Evolutionary conservation across 2,113 vertebrate species (phyloP).

Genomic region (Phylloscopus trochiloides): DNA sequence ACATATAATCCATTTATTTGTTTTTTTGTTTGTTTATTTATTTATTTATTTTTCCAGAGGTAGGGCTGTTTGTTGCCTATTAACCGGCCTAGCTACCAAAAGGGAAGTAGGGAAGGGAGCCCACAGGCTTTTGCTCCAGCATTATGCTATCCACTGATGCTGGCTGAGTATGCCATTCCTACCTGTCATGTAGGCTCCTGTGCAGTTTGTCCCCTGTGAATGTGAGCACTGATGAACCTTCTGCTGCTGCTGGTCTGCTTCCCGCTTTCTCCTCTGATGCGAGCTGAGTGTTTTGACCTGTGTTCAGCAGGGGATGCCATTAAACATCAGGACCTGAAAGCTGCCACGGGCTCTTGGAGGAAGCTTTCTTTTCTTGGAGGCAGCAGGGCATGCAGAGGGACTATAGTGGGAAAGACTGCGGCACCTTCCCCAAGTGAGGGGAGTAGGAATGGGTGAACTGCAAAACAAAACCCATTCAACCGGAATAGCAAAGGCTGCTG

Average conservation of each 20-base stretch:
- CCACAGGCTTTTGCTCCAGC: neutral
- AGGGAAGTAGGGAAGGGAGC: neutral
- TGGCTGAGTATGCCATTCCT: neutral
- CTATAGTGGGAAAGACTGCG: neutral
- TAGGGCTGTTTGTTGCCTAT: neutral
- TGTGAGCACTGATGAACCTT: neutral
- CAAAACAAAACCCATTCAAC: neutral
- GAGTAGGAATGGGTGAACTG: neutral
- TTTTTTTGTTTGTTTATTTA: neutral
- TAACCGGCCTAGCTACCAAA: neutral
- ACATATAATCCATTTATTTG: neutral
- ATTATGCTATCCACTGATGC: neutral
- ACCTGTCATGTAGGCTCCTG: neutral
- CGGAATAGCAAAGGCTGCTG: neutral
- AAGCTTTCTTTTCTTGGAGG: neutral
- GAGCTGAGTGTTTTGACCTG: neutral
- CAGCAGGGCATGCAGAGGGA: neutral
- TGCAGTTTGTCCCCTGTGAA: neutral
- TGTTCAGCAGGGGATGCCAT: neutral
- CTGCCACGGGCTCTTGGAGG: neutral
- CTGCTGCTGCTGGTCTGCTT: neutral
- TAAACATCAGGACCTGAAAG: neutral
- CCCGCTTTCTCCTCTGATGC: fast-evolving
- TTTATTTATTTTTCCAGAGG: neutral
- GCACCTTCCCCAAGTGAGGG: fast-evolving